Percentiles rank a stretch among this genome's conserved stretches.
phyloP scores from a whole-genome alignment of 1,140 invertebrate species.

The Lasaia peninsularis region DNA sequence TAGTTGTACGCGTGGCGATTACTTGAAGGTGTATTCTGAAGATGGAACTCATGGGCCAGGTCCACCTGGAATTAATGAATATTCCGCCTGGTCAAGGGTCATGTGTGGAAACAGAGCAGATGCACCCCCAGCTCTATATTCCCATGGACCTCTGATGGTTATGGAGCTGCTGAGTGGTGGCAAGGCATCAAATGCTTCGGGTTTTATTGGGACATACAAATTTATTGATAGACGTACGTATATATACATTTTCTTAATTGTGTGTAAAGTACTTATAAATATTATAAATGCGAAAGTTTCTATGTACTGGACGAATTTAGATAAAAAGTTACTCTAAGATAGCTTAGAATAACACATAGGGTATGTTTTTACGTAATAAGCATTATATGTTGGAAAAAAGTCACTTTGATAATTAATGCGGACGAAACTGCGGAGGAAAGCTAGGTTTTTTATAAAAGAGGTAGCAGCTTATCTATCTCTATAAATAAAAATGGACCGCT shows the following conservation, averaged over 20 bases:
- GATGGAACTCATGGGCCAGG: conserved; percentile 79
- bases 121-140: conserved; percentile 87
- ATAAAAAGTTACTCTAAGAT: no score
- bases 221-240: conserved; percentile 90
- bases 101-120: conserved; percentile 86
- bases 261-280: not conserved
- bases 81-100: conserved; percentile 85
- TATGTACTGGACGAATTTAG: no score
- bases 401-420: no score
- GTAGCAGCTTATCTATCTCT: no score
- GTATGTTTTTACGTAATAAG: no score
- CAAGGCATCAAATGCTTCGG: conserved; percentile 81
- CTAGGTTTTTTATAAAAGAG: no score
- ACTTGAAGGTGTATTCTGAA: conserved; percentile 85
- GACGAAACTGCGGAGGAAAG: no score
- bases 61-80: conserved; percentile 84
- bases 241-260: not conserved
- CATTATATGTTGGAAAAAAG: no score
- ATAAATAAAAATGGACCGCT: no score
- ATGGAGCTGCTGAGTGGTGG: conserved; percentile 85
- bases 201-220: conserved; percentile 87
- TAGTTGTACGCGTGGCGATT: conserved; percentile 88
- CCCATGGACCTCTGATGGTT: conserved; percentile 86
- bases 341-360: no score
- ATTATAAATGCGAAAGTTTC: no score